Evolutionary conservation across 2,797 vertebrate genomes (phyloP).

Genomic region (Scarus forsteni): DNA sequence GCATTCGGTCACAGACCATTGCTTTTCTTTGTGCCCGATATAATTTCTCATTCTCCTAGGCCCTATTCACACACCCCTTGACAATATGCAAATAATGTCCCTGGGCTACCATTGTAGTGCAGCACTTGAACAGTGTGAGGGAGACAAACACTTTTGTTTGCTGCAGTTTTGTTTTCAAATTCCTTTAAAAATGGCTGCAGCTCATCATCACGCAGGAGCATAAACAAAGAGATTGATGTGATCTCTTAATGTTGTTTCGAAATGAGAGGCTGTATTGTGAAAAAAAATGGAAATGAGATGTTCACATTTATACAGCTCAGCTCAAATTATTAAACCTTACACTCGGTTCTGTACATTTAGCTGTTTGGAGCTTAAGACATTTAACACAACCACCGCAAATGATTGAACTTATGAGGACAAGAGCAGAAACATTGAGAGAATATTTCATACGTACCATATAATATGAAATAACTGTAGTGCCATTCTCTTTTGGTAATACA

Average conservation of each 20-base stretch:
- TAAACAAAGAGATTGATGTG: slow-evolving; percentile 56
- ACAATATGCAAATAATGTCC: slow-evolving; percentile 78
- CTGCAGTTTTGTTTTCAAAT: slow-evolving; percentile 60
- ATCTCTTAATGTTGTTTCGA: slow-evolving; percentile 46
- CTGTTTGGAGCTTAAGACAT: slow-evolving; percentile 14
- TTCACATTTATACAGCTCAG: slow-evolving; percentile 17
- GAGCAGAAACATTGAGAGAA: not conserved
- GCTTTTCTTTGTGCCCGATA: slow-evolving; percentile 71
- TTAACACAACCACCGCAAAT: not conserved
- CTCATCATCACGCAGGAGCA: slow-evolving; percentile 43
- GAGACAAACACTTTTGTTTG: slow-evolving; percentile 53
- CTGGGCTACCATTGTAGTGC: slow-evolving; percentile 67
- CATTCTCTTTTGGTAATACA: not conserved
- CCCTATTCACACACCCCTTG: slow-evolving; percentile 64
- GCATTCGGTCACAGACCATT: slow-evolving; percentile 78
- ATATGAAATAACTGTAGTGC: not conserved
- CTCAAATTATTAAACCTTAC: slow-evolving; percentile 22
- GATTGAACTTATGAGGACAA: not conserved
- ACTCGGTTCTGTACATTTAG: slow-evolving; percentile 4
- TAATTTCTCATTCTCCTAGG: slow-evolving; percentile 74
- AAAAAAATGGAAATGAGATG: slow-evolving; percentile 53
- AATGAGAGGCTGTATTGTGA: slow-evolving; percentile 33
- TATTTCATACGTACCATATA: not conserved
- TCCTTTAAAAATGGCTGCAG: slow-evolving; percentile 56
- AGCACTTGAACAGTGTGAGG: slow-evolving; percentile 63